These are phyloP conservation scores for Tachypleus tridentatus DNA, from an alignment of 1,140 invertebrate genomes.

Conservation along the genomic window DNA sequence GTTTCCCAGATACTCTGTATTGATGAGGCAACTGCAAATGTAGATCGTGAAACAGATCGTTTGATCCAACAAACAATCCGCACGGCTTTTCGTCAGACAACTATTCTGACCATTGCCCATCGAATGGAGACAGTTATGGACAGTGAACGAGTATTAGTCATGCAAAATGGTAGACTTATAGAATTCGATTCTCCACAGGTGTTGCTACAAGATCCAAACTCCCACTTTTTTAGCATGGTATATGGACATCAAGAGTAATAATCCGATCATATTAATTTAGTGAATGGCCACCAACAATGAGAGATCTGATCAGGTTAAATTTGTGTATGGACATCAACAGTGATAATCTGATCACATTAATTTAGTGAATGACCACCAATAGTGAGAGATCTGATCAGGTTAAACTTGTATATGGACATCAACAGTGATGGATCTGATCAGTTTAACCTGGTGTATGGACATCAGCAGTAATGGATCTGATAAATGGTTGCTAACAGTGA, in stretches of 20 bases:
- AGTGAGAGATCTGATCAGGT: too few relatives aligned
- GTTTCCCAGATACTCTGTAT: constrained; percentile 66
- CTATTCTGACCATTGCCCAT: constrained; percentile 88
- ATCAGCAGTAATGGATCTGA: too few relatives aligned
- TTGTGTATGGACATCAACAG: too few relatives aligned
- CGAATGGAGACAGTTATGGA: constrained; percentile 73
- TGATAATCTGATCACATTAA: too few relatives aligned
- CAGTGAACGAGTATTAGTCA: constrained; percentile 70
- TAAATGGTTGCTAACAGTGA: too few relatives aligned
- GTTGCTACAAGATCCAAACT: constrained; percentile 51
- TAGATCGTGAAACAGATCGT: constrained; percentile 78
- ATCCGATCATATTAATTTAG: too few relatives aligned
- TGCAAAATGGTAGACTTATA: constrained; percentile 59
- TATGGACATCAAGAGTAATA: constrained; percentile 26
- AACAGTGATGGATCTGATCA: too few relatives aligned
- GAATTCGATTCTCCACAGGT: constrained; percentile 65
- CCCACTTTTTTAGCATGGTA: constrained; percentile 58
- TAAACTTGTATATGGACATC: too few relatives aligned
- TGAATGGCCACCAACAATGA: too few relatives aligned
- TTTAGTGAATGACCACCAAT: too few relatives aligned
- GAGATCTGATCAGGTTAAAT: too few relatives aligned
- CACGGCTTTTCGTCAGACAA: constrained; percentile 66
- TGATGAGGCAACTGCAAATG: constrained; percentile 90
- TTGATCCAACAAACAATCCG: constrained; percentile 72
- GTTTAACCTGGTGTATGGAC: too few relatives aligned